Evolutionary conservation across 2,797 vertebrate genomes (phyloP).

Genomic region (Ibycter americanus): DNA sequence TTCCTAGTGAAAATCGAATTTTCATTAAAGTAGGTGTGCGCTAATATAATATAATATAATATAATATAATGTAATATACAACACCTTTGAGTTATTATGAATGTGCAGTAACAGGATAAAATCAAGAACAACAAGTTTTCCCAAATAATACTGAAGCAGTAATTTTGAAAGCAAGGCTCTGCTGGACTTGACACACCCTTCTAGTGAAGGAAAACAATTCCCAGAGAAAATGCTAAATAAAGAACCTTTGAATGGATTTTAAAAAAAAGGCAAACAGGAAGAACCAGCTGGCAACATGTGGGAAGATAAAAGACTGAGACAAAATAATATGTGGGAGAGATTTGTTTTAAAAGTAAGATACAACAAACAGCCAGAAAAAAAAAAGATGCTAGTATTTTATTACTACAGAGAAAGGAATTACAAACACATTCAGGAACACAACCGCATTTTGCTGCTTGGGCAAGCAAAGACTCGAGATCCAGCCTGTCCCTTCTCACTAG

Average conservation of each 20-base stretch:
- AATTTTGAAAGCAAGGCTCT: background rate
- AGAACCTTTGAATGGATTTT: background rate
- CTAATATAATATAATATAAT: background rate
- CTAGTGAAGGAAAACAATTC: background rate
- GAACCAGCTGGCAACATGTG: slow-evolving; percentile 53
- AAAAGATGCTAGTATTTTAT: background rate
- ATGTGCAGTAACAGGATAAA: background rate
- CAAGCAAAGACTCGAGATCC: background rate
- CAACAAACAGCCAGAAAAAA: background rate
- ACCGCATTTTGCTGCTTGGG: background rate
- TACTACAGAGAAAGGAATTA: background rate
- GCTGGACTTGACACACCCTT: background rate
- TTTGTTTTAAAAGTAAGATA: background rate
- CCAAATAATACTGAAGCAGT: background rate
- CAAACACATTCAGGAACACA: background rate
- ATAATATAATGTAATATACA: background rate
- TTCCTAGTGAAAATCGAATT: fast-evolving
- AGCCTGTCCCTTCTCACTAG: background rate
- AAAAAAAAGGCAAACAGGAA: slow-evolving; percentile 20
- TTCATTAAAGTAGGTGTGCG: background rate
- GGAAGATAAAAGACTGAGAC: slow-evolving; percentile 60
- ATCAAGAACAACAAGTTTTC: slow-evolving; percentile 24
- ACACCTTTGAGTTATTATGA: background rate
- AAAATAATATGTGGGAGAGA: slow-evolving; percentile 30
- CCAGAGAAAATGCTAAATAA: slow-evolving; percentile 34